Base-by-base conservation (phyloP, 2,888 invertebrate genomes). In the Zhuqinia jingwanae region DNA sequence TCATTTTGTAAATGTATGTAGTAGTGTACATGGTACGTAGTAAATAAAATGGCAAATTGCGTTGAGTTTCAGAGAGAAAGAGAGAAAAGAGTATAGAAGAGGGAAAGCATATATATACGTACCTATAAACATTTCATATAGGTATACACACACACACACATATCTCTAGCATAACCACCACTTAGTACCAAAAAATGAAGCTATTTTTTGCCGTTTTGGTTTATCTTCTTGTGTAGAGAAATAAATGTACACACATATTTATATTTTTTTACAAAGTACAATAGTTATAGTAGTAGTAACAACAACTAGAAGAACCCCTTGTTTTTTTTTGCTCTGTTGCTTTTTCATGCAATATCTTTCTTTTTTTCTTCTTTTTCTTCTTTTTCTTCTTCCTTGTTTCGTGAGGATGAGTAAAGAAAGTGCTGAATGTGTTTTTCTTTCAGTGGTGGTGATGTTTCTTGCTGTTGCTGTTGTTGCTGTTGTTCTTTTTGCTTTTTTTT, bases 31-130 rank as follows among this genome's bases (percentile, higher is more conserved):
- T n/a, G n/a, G n/a, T 81, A 68, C 63, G 65, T 42, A 70, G 87
- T 81, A 87, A 82, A 86, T 76, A 86, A 81, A 50, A 76, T 53
- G 80, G 80, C 53, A 87, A 87, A 83, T 83, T 87, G 70, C 53
- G 63, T 70, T 53, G 68, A 80, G 85, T 58, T 76, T 45, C 13
- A 45, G 63, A 77, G 45, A 77, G 45, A 70, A 47, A 70, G 25
- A 27, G 22, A 42, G 78, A 50, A n/a, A n/a, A n/a, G n/a, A n/a
- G n/a, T n/a, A 53, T 25, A 5, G 30, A 65, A 47, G 76, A 87
- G 82, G 82, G 81, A 77, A 87, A 87, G 81, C 80, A n/a, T n/a
- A n/a, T n/a, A n/a, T n/a, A n/a, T n/a, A n/a, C n/a, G 10, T 47
- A 58, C 58, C 53, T 8, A 15, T 13, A n/a, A 17, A n/a, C 60